Evolutionary conservation across 2,113 vertebrate species (phyloP).

Genomic region (Puffinus mauretanicus): DNA sequence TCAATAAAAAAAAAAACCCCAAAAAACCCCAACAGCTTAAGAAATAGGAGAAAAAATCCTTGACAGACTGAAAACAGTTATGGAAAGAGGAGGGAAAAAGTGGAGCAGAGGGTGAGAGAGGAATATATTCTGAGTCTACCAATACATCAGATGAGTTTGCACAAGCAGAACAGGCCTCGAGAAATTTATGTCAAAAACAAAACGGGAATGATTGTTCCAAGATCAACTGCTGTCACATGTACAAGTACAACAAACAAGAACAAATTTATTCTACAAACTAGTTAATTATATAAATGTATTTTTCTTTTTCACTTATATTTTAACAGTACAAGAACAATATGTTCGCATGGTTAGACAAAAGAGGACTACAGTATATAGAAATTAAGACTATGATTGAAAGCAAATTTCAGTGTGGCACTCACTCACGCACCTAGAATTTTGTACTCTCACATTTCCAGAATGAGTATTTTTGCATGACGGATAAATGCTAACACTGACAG

Average conservation of each 20-base stretch:
- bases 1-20: neutral
- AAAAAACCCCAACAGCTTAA: neutral
- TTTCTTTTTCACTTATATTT: neutral
- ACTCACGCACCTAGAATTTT: neutral
- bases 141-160: neutral
- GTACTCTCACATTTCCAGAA: neutral
- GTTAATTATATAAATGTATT: neutral
- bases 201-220: slow-evolving; percentile 15
- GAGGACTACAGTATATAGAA: neutral
- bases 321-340: slow-evolving; percentile 21
- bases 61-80: neutral
- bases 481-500: neutral
- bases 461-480: neutral
- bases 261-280: neutral
- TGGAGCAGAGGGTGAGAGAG: neutral
- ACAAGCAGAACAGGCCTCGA: neutral
- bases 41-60: slow-evolving; percentile 28
- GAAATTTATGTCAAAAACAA: slow-evolving; percentile 4
- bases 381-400: neutral
- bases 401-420: neutral
- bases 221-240: neutral
- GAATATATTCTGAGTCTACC: neutral
- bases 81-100: neutral
- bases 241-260: slow-evolving; percentile 9
- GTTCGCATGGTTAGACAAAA: neutral